phyloP scores from a whole-genome alignment of 35 echinoderm and acorn worm species.

The Diadema setosum region DNA sequence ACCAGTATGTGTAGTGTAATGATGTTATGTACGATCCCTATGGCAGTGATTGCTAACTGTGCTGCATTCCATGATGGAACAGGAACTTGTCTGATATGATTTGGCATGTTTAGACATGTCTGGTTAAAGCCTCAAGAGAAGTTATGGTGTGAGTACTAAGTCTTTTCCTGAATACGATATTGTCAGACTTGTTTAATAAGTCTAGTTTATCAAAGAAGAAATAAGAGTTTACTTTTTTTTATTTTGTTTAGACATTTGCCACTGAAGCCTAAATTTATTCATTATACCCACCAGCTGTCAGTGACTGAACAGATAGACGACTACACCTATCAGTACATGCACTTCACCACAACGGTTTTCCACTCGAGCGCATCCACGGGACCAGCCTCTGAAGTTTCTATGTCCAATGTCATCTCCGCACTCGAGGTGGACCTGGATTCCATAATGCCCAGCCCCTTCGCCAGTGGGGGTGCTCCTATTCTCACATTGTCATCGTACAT shows the following conservation, averaged over 20 bases:
- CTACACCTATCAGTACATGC: slow-evolving; percentile 14
- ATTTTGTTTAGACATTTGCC: background rate
- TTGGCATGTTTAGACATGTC: background rate
- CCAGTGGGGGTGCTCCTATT: background rate
- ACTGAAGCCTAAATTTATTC: background rate
- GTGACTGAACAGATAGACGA: background rate
- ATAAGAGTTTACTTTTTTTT: background rate
- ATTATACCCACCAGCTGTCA: background rate
- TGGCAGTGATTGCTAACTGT: too few relatives aligned
- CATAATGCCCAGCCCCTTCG: background rate
- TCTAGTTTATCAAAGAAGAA: background rate
- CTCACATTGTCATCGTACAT: background rate
- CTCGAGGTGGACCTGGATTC: background rate
- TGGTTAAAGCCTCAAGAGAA: background rate
- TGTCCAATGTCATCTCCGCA: background rate
- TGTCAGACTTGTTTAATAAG: background rate
- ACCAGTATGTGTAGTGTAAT: too few relatives aligned
- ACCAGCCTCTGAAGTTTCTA: background rate
- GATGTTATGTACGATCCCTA: too few relatives aligned
- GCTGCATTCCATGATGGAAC: too few relatives aligned
- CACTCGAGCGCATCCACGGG: background rate
- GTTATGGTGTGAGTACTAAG: background rate
- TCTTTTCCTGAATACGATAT: background rate
- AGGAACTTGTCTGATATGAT: too few relatives aligned
- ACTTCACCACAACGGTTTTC: slow-evolving; percentile 26